phyloP scores from a whole-genome alignment of 2,113 vertebrate species.

The Calyptomena viridis region DNA sequence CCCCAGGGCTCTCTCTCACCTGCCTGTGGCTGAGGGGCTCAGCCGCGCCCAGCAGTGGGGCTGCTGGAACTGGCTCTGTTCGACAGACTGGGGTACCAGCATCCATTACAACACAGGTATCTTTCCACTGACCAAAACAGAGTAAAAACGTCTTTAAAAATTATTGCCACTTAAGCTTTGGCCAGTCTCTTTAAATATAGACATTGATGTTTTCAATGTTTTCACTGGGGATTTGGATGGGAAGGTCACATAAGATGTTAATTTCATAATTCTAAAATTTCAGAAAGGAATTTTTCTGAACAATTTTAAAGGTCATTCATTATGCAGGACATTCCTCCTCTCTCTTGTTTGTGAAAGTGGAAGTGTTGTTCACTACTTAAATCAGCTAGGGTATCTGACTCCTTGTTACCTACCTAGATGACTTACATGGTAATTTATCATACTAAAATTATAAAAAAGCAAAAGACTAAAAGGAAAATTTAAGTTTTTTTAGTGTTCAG shows the following conservation, averaged over 20 bases:
- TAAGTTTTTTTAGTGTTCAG: neutral
- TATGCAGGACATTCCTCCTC: neutral
- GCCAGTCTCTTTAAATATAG: neutral
- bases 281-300: neutral
- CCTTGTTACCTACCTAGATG: too few relatives aligned
- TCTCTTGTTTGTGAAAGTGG: neutral
- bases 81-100: rapidly evolving
- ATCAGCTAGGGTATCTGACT: neutral
- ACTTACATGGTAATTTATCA: neutral
- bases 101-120: rapidly evolving
- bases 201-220: neutral
- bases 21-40: neutral
- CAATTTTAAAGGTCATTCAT: neutral
- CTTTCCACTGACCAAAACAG: neutral
- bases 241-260: neutral
- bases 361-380: neutral
- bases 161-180: neutral
- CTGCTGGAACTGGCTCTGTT: neutral
- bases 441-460: neutral
- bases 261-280: neutral
- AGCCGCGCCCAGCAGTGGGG: neutral
- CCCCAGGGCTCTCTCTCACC: neutral
- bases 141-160: neutral
- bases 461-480: neutral
- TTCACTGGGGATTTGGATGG: neutral